Evolutionary conservation across 1,140 invertebrate genomes (phyloP).

Genomic region (Eriosoma lanigerum): DNA sequence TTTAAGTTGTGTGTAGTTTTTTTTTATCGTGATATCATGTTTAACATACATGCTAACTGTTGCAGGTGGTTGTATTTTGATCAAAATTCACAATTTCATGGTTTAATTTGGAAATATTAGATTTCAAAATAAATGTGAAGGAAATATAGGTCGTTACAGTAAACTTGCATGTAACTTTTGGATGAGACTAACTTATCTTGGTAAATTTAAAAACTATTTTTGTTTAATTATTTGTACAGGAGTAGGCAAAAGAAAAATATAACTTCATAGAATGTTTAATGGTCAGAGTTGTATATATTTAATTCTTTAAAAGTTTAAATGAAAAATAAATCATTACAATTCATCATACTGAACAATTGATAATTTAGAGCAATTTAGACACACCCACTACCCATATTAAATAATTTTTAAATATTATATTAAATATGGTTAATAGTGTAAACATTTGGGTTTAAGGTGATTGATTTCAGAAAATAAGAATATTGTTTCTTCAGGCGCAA

Average conservation of each 20-base stretch:
- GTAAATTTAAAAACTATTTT: background rate
- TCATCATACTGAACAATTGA: background rate
- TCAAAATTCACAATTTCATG: background rate
- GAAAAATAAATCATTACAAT: background rate
- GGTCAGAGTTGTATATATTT: background rate
- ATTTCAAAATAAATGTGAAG: conserved; percentile 4
- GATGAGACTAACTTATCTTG: background rate
- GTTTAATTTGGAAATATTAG: background rate
- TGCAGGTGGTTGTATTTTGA: conserved; percentile 29
- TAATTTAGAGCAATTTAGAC: background rate
- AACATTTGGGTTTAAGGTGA: conserved; percentile 49
- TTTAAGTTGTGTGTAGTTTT: too few species aligned
- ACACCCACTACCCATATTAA: conserved; percentile 18
- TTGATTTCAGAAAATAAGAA: conserved; percentile 37
- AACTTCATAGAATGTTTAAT: background rate
- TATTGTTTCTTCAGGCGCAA: conserved; percentile 27
- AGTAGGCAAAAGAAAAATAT: background rate
- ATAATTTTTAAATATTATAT: conserved; percentile 16
- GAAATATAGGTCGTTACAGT: conserved; percentile 2
- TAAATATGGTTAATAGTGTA: conserved; percentile 37
- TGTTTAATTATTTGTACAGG: background rate
- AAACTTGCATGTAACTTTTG: conserved; percentile 4
- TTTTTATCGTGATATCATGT: background rate
- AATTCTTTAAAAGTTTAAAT: background rate
- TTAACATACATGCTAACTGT: background rate